Base-by-base conservation (phyloP, 2,888 invertebrate species). In the Lasioglossum figueresi region DNA sequence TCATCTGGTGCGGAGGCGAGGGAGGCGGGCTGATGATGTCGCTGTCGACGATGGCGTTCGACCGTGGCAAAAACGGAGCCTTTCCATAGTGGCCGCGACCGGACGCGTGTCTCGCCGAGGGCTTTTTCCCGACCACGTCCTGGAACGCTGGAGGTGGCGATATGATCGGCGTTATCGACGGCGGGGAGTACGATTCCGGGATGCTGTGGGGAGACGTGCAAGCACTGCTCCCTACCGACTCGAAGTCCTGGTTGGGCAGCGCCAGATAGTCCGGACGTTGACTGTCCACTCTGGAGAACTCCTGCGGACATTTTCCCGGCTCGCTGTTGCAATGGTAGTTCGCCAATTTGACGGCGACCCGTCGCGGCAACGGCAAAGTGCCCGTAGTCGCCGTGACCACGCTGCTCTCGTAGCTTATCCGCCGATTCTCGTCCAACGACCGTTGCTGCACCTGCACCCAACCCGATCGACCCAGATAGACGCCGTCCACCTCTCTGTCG, bases 61-160 rank as follows among this genome's bases (percentile, higher is more conserved):
- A 96, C 68, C 96, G 95, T 0, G 96, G 96, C 48, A 96, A 87
- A 88, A 96, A 96, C 4, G 96, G 96, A 1, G 95, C 93, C 91
- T 96, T 96, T 0, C 95, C 95, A 86, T 95, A 95, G 94, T 93
- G 73, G 91, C 88, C 89, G 92, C 95, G 83, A 84, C 91, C 76
- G 1, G 88, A 73, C 0, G 79, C 45, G 43, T 92, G 92, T 31
- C 90, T 91, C 16, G 90, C 89, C 80, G 91, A 91, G n/a, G 90
- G 88, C 72, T 84, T 91, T 40, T 85, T 89, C 74, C 88, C 90
- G 0, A 94, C 92, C 88, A 95, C 95, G 88, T 97, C 97, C 92
- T 97, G 97, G 93, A 97, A 97, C 16, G 97, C 97, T 16, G 97
- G 97, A 0, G 97, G 97, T 16, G 97, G 97, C 27, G 97, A 97